These are phyloP conservation scores for Cacoxenus indagator DNA, from an alignment of 2,888 invertebrate species.

Conservation along the genomic window DNA sequence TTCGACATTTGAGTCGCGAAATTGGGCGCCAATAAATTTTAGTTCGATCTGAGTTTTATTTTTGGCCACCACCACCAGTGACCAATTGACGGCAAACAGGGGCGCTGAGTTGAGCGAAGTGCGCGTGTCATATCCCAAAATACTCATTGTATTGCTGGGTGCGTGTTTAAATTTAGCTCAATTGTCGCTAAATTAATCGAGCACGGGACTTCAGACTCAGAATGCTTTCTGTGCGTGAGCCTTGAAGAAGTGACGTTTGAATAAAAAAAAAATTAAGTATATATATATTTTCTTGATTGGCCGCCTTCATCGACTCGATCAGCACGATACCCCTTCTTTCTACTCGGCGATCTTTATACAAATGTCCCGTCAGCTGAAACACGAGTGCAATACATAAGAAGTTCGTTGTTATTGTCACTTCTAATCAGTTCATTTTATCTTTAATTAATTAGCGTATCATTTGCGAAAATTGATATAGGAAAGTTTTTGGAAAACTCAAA, in stretches of 20 bases:
- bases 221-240: too few relatives aligned
- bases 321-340: too few relatives aligned
- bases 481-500: constrained; percentile 45
- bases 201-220: not conserved
- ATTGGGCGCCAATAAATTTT: constrained; percentile 19
- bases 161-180: constrained; percentile 27
- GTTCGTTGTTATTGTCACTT: too few relatives aligned
- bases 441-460: constrained; percentile 50
- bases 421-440: constrained; percentile 35
- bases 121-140: constrained; percentile 21
- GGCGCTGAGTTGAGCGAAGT: too few relatives aligned
- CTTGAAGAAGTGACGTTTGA: not conserved
- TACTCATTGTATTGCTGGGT: constrained; percentile 38
- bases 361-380: too few relatives aligned
- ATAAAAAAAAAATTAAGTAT: not conserved
- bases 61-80: constrained; percentile 51
- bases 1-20: not conserved
- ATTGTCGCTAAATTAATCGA: constrained; percentile 9
- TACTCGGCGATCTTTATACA: too few relatives aligned
- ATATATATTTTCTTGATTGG: not conserved
- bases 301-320: not conserved
- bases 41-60: constrained; percentile 45
- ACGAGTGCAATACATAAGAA: too few relatives aligned
- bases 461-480: constrained; percentile 56
- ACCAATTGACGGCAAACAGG: constrained; percentile 31